These are phyloP conservation scores for Lordiphosa collinella DNA, from an alignment of 1,140 invertebrate genomes.

Conservation along the genomic window DNA sequence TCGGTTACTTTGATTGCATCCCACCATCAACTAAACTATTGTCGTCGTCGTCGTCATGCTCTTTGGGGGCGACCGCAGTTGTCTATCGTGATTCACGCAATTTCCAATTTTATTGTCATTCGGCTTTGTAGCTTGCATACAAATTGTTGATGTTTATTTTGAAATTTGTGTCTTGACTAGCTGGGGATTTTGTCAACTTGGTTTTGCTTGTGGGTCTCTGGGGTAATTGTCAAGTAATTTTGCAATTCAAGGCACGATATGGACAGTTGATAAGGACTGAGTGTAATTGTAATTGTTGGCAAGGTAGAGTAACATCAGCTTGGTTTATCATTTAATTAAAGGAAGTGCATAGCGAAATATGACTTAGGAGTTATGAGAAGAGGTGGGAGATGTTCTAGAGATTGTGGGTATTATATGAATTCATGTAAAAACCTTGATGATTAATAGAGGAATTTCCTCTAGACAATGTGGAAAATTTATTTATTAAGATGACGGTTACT, in stretches of 20 bases:
- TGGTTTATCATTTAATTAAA: constrained; percentile 37
- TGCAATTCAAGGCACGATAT: constrained; percentile 36
- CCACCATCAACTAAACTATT: constrained; percentile 7
- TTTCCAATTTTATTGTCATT: constrained; percentile 36
- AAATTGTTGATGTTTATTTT: constrained; percentile 39
- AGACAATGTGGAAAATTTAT: too few relatives aligned
- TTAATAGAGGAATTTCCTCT: too few relatives aligned
- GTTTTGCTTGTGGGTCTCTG: constrained; percentile 24
- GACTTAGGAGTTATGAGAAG: neutral
- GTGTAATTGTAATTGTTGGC: constrained; percentile 9
- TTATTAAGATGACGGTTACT: too few relatives aligned
- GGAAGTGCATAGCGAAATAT: constrained; percentile 13
- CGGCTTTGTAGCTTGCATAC: constrained; percentile 42
- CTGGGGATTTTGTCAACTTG: neutral
- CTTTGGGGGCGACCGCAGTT: constrained; percentile 9
- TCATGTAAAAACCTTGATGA: too few relatives aligned
- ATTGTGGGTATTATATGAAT: too few relatives aligned
- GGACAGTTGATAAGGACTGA: constrained; percentile 25
- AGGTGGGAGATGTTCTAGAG: too few relatives aligned
- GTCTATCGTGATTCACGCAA: constrained; percentile 51
- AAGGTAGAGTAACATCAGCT: constrained; percentile 6
- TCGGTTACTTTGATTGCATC: constrained; percentile 8
- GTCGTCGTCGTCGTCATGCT: constrained; percentile 18
- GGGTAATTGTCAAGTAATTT: constrained; percentile 46
- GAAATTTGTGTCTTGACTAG: constrained; percentile 8